Base-by-base conservation (phyloP, 1,140 invertebrate genomes). In the Drosophila melanica region DNA sequence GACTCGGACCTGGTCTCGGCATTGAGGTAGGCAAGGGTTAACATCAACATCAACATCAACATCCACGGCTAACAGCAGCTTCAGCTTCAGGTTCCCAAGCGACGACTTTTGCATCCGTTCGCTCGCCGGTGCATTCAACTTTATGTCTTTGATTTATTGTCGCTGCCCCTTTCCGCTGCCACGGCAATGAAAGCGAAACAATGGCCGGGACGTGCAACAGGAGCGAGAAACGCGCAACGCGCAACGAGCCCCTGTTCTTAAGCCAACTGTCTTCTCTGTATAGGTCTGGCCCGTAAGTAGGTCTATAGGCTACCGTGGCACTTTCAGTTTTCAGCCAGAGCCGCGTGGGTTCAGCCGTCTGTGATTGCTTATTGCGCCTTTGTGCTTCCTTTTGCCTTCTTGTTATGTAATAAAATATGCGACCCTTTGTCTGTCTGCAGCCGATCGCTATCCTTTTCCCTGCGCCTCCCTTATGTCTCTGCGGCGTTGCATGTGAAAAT, bases 1-100 rank as follows among this genome's bases (percentile, higher is more conserved):
- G 67, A 81, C 81, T 77, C 72, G 66, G 60, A 73, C 68, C 47
- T 39, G 67, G n/a, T 51, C 23, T 42, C 59, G 58, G 64, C 79
- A 86, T 90, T 90, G 87, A 90, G 87, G 87, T 90, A 90, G 87
- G 87, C 78, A 67, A 76, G 79, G 85, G 85, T 90, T 90, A 68
- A 45, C 80, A 62, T 45, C 53, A 65, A 37, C 33, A 41, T 60
- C 78, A 77, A 60, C 47, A 39, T 39, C 39, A 60, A 33, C 23
- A 41, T 59, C 74, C 47, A 6, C 35, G 35, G 2, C 62, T 16
- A 65, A 37, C 18, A 35, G 59, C 81, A 70, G 75, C 45, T 45
- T 62, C 45, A 66, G 45, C 37, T 75, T 78, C 71, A 79, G 75
- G 77, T 84, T 86, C 81, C 75, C 81, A 75, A 77, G 47, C 50